Conservation (phyloP, 2,113 vertebrate species). For the Toxostoma redivivum region DNA sequence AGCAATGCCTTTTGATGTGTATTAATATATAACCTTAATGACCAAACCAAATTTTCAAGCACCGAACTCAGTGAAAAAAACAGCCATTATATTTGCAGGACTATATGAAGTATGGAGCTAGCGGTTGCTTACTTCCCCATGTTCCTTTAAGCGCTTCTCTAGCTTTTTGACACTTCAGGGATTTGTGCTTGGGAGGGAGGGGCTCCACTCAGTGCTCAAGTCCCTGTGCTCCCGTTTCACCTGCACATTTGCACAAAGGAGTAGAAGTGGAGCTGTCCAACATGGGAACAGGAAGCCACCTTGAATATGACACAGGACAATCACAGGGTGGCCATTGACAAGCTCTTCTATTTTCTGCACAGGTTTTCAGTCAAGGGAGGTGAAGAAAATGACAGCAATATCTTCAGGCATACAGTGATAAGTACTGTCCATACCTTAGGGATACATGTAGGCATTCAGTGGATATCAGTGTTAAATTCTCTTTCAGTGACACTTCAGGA, state of each 20-base stretch:
- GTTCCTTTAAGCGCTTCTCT: neutral
- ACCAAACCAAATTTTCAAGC: neutral
- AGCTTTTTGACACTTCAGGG: neutral
- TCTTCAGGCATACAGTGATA: neutral
- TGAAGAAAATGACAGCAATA: accelerated
- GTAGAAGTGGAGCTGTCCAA: neutral
- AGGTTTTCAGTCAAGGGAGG: neutral
- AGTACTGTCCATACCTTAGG: neutral
- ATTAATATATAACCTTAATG: neutral
- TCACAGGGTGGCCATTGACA: neutral
- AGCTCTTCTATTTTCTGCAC: neutral
- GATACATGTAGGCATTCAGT: neutral
- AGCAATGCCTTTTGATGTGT: neutral
- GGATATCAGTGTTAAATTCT: neutral
- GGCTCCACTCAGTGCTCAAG: neutral
- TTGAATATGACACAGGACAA: accelerated
- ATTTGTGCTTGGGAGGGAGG: neutral
- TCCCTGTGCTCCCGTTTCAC: neutral
- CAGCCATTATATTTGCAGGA: neutral
- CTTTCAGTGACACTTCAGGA: neutral
- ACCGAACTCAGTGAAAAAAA: accelerated
- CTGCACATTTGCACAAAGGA: neutral
- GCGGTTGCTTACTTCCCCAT: neutral
- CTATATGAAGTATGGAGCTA: neutral
- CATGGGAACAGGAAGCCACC: accelerated